Evolutionary conservation across 1,140 invertebrate species (phyloP).

Genomic region (Philaenus spumarius): DNA sequence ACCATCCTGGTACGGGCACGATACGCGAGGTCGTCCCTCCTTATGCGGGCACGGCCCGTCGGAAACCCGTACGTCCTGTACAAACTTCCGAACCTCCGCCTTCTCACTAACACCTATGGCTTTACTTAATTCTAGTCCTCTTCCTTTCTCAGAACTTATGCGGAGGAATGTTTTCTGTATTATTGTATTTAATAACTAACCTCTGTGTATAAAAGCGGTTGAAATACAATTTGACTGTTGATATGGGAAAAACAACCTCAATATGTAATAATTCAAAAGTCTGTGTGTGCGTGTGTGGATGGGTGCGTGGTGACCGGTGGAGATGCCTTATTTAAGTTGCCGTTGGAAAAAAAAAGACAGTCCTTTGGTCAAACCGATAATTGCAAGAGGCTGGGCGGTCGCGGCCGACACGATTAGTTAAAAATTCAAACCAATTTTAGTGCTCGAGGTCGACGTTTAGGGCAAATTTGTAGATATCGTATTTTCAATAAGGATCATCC

Average conservation of each 20-base stretch:
- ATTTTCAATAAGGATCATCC: too few species aligned
- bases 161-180: constrained; percentile 13
- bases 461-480: too few species aligned
- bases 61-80: constrained; percentile 46
- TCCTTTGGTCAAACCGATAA: too few species aligned
- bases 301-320: not conserved
- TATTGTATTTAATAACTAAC: constrained; percentile 13
- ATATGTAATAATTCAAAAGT: not conserved
- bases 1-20: constrained; percentile 38
- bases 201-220: constrained; percentile 6
- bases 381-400: too few species aligned
- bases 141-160: constrained; percentile 7
- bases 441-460: too few species aligned
- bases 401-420: too few species aligned
- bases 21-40: constrained; percentile 24
- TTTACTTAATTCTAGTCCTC: constrained; percentile 18
- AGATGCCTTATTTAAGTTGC: constrained; percentile 3
- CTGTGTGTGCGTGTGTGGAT: not conserved
- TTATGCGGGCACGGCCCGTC: constrained; percentile 33
- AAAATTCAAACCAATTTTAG: too few species aligned
- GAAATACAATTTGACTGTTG: constrained; percentile 8
- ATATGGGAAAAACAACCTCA: constrained; percentile 5
- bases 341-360: too few species aligned
- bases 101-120: constrained; percentile 40
- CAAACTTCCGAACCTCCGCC: constrained; percentile 48